phyloP scores from a whole-genome alignment of 2,113 vertebrate species.

The Pelmatolapia mariae region DNA sequence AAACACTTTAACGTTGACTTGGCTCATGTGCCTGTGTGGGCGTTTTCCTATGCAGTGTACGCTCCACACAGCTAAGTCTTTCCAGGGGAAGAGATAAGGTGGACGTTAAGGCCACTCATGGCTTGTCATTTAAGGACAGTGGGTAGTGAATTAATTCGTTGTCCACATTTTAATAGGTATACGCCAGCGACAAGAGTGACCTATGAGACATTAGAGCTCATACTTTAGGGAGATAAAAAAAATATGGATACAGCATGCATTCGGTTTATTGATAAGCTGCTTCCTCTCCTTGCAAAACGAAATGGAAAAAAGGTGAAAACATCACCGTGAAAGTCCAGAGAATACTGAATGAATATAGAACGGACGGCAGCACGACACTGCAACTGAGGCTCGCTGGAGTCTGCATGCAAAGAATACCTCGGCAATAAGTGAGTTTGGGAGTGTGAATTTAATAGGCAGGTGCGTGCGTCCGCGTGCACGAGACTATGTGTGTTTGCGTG shows the following conservation, averaged over 20 bases:
- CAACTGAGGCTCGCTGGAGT: slow-evolving; percentile 9
- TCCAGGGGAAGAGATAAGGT: slow-evolving; percentile 53
- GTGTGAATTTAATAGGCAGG: slow-evolving; percentile 23
- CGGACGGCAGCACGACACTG: neutral
- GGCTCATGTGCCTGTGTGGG: slow-evolving; percentile 63
- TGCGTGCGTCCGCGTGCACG: slow-evolving; percentile 11
- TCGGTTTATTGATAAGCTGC: neutral
- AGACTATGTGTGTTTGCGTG: neutral
- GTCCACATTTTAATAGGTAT: neutral
- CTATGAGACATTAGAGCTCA: neutral
- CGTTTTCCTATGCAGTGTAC: slow-evolving; percentile 58
- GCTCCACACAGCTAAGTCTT: slow-evolving; percentile 38
- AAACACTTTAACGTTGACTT: slow-evolving; percentile 57
- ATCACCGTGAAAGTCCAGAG: neutral
- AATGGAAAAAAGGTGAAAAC: neutral
- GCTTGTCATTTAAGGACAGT: slow-evolving; percentile 20
- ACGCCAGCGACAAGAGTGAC: neutral
- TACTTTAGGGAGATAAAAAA: neutral
- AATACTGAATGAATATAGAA: neutral
- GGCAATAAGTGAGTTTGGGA: slow-evolving; percentile 7
- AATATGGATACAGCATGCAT: neutral
- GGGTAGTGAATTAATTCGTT: neutral
- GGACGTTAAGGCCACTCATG: slow-evolving; percentile 37
- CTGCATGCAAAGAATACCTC: neutral
- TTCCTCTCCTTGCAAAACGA: neutral